Conservation (phyloP, 2,113 vertebrate genomes). For the Brachyistius frenatus region DNA sequence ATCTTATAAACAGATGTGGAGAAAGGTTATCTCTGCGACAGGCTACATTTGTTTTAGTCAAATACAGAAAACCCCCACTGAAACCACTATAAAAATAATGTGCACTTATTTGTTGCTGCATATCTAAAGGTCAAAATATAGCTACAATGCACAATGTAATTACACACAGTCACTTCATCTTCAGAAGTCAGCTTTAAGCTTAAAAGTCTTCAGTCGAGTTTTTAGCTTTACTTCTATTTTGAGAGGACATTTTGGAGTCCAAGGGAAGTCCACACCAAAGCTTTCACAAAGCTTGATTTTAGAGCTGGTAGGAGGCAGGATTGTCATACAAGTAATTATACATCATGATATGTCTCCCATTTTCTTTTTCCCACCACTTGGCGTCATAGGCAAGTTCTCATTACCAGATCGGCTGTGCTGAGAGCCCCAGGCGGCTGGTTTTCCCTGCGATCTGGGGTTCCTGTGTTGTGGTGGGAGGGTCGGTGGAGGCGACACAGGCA, state of each 20-base stretch:
- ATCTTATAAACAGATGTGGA: conserved; percentile 71
- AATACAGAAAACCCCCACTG: not conserved
- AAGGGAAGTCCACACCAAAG: conserved; percentile 20
- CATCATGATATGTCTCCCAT: conserved; percentile 62
- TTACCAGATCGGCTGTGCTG: conserved; percentile 73
- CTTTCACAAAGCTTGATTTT: conserved; percentile 33
- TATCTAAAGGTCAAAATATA: not conserved
- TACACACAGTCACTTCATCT: not conserved
- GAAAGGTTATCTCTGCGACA: conserved; percentile 64
- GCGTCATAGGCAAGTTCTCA: conserved; percentile 70
- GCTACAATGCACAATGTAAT: not conserved
- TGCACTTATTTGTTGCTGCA: not conserved
- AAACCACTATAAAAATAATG: not conserved
- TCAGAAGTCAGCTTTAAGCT: not conserved
- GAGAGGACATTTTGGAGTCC: not conserved
- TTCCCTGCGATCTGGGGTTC: conserved; percentile 67
- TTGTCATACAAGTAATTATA: conserved; percentile 66
- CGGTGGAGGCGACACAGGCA: conserved; percentile 69
- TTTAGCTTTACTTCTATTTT: conserved; percentile 35
- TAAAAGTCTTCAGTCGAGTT: conserved; percentile 20
- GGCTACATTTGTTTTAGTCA: conserved; percentile 24
- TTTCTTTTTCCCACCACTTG: conserved; percentile 70
- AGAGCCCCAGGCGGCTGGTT: conserved; percentile 59
- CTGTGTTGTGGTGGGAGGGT: conserved; percentile 80
- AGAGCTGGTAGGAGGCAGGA: conserved; percentile 38